These are phyloP conservation scores for Athalia cordata DNA, from an alignment of 2,888 invertebrate species.

Conservation along the genomic window DNA sequence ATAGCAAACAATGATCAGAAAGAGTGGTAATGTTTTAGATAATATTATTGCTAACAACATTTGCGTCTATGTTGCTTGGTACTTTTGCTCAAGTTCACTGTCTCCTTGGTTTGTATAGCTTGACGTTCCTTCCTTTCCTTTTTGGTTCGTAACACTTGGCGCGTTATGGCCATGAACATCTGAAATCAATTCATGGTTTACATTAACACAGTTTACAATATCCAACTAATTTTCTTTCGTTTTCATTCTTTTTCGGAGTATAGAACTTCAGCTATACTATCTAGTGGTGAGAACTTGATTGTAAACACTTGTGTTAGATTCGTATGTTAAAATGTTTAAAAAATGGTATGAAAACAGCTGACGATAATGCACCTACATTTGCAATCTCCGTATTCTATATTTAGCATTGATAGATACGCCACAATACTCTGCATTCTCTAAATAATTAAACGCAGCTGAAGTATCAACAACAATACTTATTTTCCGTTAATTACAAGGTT, in stretches of 20 bases:
- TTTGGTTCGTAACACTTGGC: slow-evolving; percentile 90
- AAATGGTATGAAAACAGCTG: background rate
- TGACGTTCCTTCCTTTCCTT: slow-evolving; percentile 86
- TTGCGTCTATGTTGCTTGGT: slow-evolving; percentile 76
- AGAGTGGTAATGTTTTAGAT: slow-evolving; percentile 35
- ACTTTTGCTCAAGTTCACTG: slow-evolving; percentile 83
- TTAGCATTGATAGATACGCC: background rate
- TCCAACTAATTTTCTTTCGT: background rate
- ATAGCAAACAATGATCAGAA: slow-evolving; percentile 27
- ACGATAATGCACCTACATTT: background rate
- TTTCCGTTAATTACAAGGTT: too few species aligned
- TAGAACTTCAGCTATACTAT: background rate
- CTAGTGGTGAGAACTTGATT: background rate
- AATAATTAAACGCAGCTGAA: too few species aligned
- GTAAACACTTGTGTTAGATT: background rate
- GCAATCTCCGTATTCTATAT: background rate
- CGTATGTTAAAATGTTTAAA: background rate
- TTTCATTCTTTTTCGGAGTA: background rate
- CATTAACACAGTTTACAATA: background rate
- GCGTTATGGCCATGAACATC: slow-evolving; percentile 85
- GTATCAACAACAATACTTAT: too few species aligned
- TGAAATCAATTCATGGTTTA: slow-evolving; percentile 65
- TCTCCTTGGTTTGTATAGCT: slow-evolving; percentile 80
- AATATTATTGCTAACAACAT: slow-evolving; percentile 68
- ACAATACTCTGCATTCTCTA: background rate